Evolutionary conservation across 2,888 invertebrate genomes (phyloP).

Genomic region (Amphipyra berbera): DNA sequence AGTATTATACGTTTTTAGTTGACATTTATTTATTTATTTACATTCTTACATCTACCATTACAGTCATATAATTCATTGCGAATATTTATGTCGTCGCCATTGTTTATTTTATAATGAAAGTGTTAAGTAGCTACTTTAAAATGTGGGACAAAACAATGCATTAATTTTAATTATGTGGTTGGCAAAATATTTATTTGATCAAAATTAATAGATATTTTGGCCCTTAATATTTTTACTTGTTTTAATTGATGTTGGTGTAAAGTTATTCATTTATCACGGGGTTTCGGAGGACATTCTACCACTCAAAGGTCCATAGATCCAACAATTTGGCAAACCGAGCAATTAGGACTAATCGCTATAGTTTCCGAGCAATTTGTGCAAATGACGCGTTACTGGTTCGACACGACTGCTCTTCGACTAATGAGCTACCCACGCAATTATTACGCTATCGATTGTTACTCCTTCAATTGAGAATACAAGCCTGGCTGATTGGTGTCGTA

Average conservation of each 20-base stretch:
- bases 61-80: constrained; percentile 15
- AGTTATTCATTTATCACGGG: constrained; percentile 34
- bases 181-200: constrained; percentile 18
- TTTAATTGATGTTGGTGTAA: constrained; percentile 10
- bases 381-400: constrained; percentile 74
- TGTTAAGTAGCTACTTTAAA: constrained; percentile 29
- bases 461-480: constrained; percentile 37
- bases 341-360: constrained; percentile 83
- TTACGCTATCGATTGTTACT: constrained; percentile 69
- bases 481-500: constrained; percentile 34
- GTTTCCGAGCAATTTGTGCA: constrained; percentile 80
- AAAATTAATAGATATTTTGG: constrained; percentile 15
- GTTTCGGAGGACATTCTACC: constrained; percentile 4
- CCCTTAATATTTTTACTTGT: constrained; percentile 1
- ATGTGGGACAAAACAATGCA: constrained; percentile 14
- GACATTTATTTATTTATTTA: no score
- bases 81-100: constrained; percentile 19
- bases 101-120: constrained; percentile 18
- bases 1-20: constrained; percentile 13
- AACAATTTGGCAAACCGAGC: constrained; percentile 78
- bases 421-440: constrained; percentile 77
- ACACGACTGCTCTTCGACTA: constrained; percentile 73
- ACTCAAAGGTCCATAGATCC: constrained; percentile 64
- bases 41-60: no score
- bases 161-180: constrained; percentile 6